Conservation (phyloP, 2,113 vertebrate species). For the Thalassoma bifasciatum region DNA sequence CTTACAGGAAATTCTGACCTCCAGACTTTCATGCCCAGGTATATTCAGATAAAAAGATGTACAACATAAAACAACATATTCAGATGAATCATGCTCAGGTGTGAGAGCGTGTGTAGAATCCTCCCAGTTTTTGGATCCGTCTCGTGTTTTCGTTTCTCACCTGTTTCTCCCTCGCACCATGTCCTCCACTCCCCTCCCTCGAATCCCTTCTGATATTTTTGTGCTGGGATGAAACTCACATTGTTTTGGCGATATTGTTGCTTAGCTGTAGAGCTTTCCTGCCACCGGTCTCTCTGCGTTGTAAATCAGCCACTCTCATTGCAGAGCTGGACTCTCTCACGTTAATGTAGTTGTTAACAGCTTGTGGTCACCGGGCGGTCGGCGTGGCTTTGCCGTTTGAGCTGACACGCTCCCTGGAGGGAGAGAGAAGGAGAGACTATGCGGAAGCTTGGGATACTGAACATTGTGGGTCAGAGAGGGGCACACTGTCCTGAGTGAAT, state of each 20-base stretch:
- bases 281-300: slow-evolving; percentile 31
- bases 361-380: slow-evolving; percentile 71
- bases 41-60: slow-evolving; percentile 18
- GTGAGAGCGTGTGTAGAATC: not conserved
- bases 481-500: not conserved
- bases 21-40: not conserved
- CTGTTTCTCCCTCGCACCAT: too few relatives aligned
- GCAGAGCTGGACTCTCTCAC: slow-evolving; percentile 60
- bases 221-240: slow-evolving; percentile 32
- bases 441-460: slow-evolving; percentile 30
- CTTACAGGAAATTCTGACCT: slow-evolving; percentile 53
- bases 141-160: too few relatives aligned
- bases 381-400: slow-evolving; percentile 71
- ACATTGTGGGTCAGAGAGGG: slow-evolving; percentile 13
- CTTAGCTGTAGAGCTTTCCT: slow-evolving; percentile 5
- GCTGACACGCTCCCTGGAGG: slow-evolving; percentile 46
- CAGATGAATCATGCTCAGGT: slow-evolving; percentile 20
- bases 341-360: slow-evolving; percentile 79
- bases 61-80: too few relatives aligned
- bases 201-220: too few relatives aligned
- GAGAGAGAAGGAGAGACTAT: slow-evolving; percentile 20
- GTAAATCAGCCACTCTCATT: slow-evolving; percentile 47
- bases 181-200: too few relatives aligned
- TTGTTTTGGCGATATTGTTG: slow-evolving; percentile 20
- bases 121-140: too few relatives aligned